Conservation (phyloP, 1,140 invertebrate genomes). For the Ylistrum balloti region DNA sequence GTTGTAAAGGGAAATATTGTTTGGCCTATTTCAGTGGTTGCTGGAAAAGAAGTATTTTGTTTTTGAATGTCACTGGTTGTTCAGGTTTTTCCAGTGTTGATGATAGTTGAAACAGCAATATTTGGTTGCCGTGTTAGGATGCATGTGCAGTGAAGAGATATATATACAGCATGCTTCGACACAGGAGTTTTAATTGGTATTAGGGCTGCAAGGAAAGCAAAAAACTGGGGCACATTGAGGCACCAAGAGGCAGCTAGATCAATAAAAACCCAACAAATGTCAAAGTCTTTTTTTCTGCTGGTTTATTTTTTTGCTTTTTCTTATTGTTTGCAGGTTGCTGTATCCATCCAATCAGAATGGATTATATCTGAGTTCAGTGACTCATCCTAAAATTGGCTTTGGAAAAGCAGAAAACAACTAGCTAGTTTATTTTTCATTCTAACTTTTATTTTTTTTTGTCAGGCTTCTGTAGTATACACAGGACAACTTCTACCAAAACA, state of each 20-base stretch:
- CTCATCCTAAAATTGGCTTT: background rate
- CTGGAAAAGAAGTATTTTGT: too few species aligned
- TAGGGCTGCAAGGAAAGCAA: constrained; percentile 18
- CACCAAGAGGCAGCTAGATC: constrained; percentile 25
- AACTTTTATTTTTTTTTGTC: background rate
- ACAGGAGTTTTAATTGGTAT: background rate
- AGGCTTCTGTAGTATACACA: background rate
- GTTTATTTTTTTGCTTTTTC: background rate
- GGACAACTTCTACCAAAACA: background rate
- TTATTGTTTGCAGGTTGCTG: constrained; percentile 13
- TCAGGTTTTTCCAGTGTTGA: too few species aligned
- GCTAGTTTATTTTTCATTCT: background rate
- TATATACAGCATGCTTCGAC: constrained; percentile 13
- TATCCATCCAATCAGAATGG: background rate
- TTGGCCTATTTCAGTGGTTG: too few species aligned
- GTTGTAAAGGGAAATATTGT: too few species aligned
- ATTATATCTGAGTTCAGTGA: constrained; percentile 8
- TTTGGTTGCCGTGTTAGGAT: background rate
- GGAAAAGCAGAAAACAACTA: constrained; percentile 6
- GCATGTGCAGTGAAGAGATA: background rate
- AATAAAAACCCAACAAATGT: constrained; percentile 23
- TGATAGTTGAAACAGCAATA: background rate
- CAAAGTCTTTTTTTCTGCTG: background rate
- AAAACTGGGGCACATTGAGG: background rate
- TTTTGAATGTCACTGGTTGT: too few species aligned